phyloP scores from a whole-genome alignment of 2,113 vertebrate species.

The Eublepharis macularius region DNA sequence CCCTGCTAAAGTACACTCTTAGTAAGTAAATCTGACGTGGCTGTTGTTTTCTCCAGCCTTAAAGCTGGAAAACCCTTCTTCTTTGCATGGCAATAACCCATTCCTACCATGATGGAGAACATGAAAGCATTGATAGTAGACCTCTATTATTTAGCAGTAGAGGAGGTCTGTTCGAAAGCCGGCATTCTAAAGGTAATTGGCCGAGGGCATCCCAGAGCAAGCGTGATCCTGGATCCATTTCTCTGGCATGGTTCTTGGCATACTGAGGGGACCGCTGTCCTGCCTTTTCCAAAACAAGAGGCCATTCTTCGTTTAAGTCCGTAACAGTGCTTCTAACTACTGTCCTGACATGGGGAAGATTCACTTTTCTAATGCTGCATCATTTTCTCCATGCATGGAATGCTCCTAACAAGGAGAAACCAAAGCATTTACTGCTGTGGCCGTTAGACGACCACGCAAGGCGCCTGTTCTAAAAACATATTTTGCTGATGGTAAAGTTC shows the following conservation, averaged over 20 bases:
- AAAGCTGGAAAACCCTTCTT: not conserved
- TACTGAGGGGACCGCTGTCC: rapidly evolving
- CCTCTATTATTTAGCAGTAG: not conserved
- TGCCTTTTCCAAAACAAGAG: not conserved
- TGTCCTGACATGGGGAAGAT: not conserved
- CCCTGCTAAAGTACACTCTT: not conserved
- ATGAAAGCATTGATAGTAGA: not conserved
- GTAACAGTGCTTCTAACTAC: not conserved
- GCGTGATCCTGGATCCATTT: not conserved
- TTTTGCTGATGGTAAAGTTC: slow-evolving; percentile 80
- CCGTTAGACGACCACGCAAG: slow-evolving; percentile 55
- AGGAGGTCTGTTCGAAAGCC: not conserved
- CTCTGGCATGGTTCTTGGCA: rapidly evolving
- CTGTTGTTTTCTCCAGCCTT: not conserved
- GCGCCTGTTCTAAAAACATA: slow-evolving; percentile 71
- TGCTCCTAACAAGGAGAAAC: slow-evolving; percentile 66
- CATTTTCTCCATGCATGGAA: slow-evolving; percentile 44
- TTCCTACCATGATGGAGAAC: rapidly evolving
- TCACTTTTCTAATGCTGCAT: slow-evolving; percentile 23
- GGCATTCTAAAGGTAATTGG: not conserved
- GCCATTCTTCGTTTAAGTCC: not conserved
- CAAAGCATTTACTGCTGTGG: not conserved
- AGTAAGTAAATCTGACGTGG: not conserved
- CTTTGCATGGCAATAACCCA: not conserved
- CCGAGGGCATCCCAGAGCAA: not conserved